These are phyloP conservation scores for Morpho deidamia DNA, from an alignment of 2,888 invertebrate genomes.

Conservation along the genomic window DNA sequence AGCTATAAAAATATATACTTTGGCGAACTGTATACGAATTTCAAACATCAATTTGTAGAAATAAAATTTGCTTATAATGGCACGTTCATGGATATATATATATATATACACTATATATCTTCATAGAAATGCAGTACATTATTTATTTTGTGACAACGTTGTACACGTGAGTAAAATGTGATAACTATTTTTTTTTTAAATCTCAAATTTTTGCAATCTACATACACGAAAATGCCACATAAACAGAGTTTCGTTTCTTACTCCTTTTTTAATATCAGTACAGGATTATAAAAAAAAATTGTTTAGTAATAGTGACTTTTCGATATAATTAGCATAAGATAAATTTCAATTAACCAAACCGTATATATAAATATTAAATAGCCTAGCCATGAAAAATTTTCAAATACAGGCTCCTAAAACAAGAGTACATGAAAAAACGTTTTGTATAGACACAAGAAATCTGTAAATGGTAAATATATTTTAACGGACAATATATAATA, in stretches of 20 bases:
- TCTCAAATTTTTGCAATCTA: slow-evolving; percentile 8
- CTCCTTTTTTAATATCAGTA: slow-evolving; percentile 50
- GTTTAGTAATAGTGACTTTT: slow-evolving; percentile 48
- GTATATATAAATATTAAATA: slow-evolving; percentile 39
- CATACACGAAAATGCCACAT: slow-evolving; percentile 64
- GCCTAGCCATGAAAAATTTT: slow-evolving; percentile 54
- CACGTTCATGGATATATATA: slow-evolving; percentile 33
- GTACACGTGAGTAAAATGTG: slow-evolving; percentile 17
- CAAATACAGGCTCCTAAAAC: slow-evolving; percentile 77
- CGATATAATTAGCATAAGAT: slow-evolving; percentile 37
- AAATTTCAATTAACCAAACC: slow-evolving; percentile 38
- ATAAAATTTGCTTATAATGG: slow-evolving; percentile 58
- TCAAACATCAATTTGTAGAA: slow-evolving; percentile 45
- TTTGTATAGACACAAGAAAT: slow-evolving; percentile 79
- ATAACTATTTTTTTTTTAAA: slow-evolving; percentile 12
- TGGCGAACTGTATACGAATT: slow-evolving; percentile 64
- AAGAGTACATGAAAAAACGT: slow-evolving; percentile 78
- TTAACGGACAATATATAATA: slow-evolving; percentile 79
- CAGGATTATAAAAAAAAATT: slow-evolving; percentile 47
- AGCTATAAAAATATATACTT: slow-evolving; percentile 67
- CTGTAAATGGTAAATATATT: slow-evolving; percentile 80
- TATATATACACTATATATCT: neutral
- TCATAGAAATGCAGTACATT: slow-evolving; percentile 11
- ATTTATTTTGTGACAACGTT: slow-evolving; percentile 25
- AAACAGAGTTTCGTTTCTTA: slow-evolving; percentile 46